A percentile compares a stretch with the other conserved stretches of the same genome.
phyloP scores from a whole-genome alignment of 2,888 invertebrate species.

The Sarcophaga carnaria region DNA sequence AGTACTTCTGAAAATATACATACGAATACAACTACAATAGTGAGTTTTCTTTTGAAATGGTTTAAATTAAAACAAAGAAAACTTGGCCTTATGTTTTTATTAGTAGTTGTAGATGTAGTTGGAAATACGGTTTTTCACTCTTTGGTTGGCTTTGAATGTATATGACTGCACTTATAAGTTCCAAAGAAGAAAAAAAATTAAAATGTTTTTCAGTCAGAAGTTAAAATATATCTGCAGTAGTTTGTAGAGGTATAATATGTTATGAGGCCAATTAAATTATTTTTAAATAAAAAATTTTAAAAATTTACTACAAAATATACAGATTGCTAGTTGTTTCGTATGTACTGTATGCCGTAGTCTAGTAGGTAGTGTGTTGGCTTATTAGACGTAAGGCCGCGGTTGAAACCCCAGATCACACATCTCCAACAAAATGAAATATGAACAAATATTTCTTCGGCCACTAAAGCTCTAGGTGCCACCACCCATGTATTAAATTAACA shows the following conservation, averaged over 20 bases:
- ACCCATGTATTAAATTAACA: too few relatives aligned
- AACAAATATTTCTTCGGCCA: too few relatives aligned
- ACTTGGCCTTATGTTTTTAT: conserved; percentile 29
- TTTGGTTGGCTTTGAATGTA: background rate
- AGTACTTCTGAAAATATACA: background rate
- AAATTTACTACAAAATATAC: too few relatives aligned
- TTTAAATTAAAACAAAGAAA: conserved; percentile 15
- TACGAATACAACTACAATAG: background rate
- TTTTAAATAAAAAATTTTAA: background rate
- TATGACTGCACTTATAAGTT: too few relatives aligned
- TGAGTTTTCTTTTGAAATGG: background rate
- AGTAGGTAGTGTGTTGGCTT: too few relatives aligned
- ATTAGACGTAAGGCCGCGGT: too few relatives aligned
- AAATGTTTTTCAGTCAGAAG: conserved; percentile 34
- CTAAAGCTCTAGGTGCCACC: too few relatives aligned
- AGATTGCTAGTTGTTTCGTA: too few relatives aligned
- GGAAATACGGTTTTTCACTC: conserved; percentile 53
- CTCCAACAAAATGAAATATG: too few relatives aligned
- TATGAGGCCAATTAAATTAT: conserved; percentile 58
- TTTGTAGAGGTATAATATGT: conserved; percentile 9
- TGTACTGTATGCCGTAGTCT: too few relatives aligned
- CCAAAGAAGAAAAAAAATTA: background rate
- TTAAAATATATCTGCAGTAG: conserved; percentile 33
- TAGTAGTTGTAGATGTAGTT: background rate
- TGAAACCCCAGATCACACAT: too few relatives aligned